phyloP scores from a whole-genome alignment of 1,140 invertebrate genomes.

The Phthorimaea operculella region DNA sequence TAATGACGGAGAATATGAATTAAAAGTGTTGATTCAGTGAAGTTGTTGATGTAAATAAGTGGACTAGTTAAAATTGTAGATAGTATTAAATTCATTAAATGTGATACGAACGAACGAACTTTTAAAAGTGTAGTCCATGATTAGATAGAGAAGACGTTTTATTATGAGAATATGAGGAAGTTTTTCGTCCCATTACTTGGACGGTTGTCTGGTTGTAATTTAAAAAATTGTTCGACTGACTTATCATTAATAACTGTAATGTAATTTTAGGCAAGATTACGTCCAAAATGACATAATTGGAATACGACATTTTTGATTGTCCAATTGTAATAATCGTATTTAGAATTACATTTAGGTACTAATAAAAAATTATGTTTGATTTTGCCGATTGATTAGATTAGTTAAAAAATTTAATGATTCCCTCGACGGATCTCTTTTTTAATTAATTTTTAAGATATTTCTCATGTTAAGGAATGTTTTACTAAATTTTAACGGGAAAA shows the following conservation, averaged over 20 bases:
- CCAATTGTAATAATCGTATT: conserved; percentile 23
- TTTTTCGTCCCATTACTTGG: conserved; percentile 4
- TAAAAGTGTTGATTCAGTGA: conserved; percentile 3
- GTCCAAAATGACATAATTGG: conserved; percentile 43
- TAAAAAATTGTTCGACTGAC: conserved; percentile 43
- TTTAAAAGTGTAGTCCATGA: conserved; percentile 24
- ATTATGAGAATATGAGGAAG: conserved; percentile 2
- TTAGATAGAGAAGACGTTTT: conserved; percentile 32
- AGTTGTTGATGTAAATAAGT: conserved; percentile 9
- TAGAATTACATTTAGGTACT: conserved; percentile 15
- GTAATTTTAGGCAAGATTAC: conserved; percentile 29
- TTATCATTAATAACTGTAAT: conserved; percentile 32
- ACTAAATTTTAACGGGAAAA: conserved; percentile 44
- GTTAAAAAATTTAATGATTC: conserved; percentile 29
- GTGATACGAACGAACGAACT: conserved; percentile 48
- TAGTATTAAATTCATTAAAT: conserved; percentile 57
- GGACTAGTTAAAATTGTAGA: conserved; percentile 53
- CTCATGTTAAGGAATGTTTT: conserved; percentile 30
- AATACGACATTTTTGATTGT: conserved; percentile 24
- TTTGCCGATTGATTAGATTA: neutral
- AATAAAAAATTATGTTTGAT: conserved; percentile 11
- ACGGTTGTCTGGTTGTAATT: conserved; percentile 29
- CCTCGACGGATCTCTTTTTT: conserved; percentile 54
- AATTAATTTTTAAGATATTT: conserved; percentile 45
- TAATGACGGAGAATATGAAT: neutral